Conservation (phyloP, 2,113 vertebrate genomes). For the Hippocampus barbouri region DNA sequence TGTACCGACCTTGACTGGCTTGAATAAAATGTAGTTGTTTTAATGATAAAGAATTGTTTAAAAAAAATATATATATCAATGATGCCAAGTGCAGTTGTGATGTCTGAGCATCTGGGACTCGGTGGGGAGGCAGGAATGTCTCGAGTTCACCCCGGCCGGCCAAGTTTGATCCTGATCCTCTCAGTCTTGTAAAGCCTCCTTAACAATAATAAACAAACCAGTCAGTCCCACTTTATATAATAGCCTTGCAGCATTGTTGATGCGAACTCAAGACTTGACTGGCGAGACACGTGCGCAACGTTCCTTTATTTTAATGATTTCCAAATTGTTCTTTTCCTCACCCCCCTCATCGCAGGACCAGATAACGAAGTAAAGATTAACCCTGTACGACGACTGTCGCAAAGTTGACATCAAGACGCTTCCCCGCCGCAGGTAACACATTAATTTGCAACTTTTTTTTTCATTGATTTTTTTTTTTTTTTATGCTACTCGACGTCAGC, state of each 20-base stretch:
- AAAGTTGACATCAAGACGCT: background rate
- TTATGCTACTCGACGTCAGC: background rate
- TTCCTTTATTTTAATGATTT: background rate
- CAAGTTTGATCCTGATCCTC: background rate
- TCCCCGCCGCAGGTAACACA: constrained; percentile 5
- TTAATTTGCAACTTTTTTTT: constrained; percentile 9
- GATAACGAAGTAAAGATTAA: background rate
- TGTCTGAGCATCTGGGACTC: background rate
- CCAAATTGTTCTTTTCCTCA: background rate
- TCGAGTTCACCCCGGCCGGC: background rate
- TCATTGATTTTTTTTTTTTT: background rate
- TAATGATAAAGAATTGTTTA: too few species aligned
- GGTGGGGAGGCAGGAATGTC: constrained; percentile 6
- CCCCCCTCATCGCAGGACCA: background rate
- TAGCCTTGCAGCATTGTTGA: constrained; percentile 19
- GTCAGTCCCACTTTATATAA: constrained; percentile 34
- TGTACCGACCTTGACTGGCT: too few species aligned
- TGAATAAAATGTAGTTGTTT: too few species aligned
- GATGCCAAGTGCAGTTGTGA: background rate
- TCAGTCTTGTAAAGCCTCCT: background rate
- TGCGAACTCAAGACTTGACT: background rate
- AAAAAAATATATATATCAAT: background rate
- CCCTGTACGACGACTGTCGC: background rate
- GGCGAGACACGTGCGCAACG: background rate
- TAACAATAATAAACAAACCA: constrained; percentile 33